A percentile compares a stretch with the other conserved stretches of the same genome.
Evolutionary conservation across 2,888 invertebrate genomes (phyloP).

Genomic region (Agonopterix subpropinquella): DNA sequence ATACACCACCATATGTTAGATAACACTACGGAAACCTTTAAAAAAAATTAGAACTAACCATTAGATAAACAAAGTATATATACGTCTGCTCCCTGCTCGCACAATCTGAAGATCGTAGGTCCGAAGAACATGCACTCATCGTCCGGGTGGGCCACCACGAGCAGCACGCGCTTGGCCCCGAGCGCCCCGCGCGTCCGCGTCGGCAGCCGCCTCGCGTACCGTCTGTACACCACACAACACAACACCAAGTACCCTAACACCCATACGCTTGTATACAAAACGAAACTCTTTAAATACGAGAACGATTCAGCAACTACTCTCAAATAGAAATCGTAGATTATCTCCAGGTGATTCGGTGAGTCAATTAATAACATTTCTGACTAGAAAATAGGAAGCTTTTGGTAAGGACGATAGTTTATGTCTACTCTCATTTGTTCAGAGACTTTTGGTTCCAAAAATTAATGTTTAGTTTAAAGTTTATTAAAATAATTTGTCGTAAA

Average conservation of each 20-base stretch:
- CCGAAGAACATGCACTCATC: conserved; percentile 99
- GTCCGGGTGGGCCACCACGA: conserved; percentile 97
- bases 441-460: no score
- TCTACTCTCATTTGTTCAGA: no score
- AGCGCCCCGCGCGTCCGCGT: conserved; percentile 67
- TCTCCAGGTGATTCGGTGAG: conserved; percentile 37
- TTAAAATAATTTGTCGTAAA: no score
- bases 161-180: conserved; percentile 78
- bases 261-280: conserved; percentile 71
- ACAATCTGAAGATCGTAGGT: conserved; percentile 86
- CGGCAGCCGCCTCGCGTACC: conserved; percentile 65
- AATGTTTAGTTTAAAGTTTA: no score
- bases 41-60: conserved; percentile 67
- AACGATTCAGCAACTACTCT: conserved; percentile 50
- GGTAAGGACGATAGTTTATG: conserved; percentile 6
- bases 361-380: conserved; percentile 58
- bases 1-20: no score
- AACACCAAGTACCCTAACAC: conserved; percentile 64
- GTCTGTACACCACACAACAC: conserved; percentile 70
- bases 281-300: conserved; percentile 55
- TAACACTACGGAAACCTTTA: not conserved
- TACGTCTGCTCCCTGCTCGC: conserved; percentile 79
- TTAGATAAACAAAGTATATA: conserved; percentile 90
- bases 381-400: conserved; percentile 29
- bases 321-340: conserved; percentile 50